These are phyloP conservation scores for Heliocidaris erythrogramma DNA, from an alignment of 35 echinoderm and acorn worm species.

Conservation along the genomic window DNA sequence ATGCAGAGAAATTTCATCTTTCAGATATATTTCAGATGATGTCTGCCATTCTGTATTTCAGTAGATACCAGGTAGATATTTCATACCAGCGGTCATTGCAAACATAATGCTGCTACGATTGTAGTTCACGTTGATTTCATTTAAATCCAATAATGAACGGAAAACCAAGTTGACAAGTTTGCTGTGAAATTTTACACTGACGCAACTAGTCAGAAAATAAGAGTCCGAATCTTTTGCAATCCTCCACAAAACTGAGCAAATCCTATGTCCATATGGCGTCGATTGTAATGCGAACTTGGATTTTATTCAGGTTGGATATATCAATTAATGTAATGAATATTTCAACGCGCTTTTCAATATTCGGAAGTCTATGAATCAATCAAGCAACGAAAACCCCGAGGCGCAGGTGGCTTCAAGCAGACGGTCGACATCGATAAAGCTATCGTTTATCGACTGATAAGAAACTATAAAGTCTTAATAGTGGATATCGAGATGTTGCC, in stretches of 20 bases:
- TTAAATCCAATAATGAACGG: too few relatives aligned
- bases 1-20: too few relatives aligned
- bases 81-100: too few relatives aligned
- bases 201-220: neutral
- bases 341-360: neutral
- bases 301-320: neutral
- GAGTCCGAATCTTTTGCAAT: neutral
- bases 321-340: neutral
- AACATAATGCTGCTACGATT: too few relatives aligned
- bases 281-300: neutral
- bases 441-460: neutral
- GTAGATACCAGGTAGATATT: too few relatives aligned
- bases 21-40: too few relatives aligned
- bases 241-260: neutral
- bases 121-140: too few relatives aligned
- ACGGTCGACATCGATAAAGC: neutral
- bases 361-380: neutral
- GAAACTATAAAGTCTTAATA: neutral
- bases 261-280: neutral
- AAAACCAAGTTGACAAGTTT: too few relatives aligned
- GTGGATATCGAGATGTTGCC: neutral
- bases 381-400: neutral
- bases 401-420: neutral
- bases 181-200: neutral
- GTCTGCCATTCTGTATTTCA: too few relatives aligned